Base-by-base conservation (phyloP, 2,888 invertebrate genomes). In the Spilosoma lubricipeda region DNA sequence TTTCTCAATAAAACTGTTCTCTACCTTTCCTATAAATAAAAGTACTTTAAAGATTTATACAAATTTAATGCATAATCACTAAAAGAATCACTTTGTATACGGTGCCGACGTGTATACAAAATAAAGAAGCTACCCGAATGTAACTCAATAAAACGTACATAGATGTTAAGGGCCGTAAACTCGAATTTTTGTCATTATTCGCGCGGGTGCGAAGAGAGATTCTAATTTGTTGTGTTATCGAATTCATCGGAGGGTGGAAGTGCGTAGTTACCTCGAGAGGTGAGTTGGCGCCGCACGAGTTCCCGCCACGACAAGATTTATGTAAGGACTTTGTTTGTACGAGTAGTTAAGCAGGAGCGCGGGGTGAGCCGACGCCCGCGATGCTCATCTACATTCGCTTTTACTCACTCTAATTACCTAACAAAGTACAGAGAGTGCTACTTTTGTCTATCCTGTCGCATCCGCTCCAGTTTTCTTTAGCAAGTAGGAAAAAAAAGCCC, bases 291-390 rank as follows among this genome's bases (percentile, higher is more conserved):
- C 91, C 92, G 88, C 87, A 87, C 88, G 91, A 92, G 91, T 91
- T 92, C 87, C 89, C 91, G 88, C 89, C 86, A 90, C 90, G 93
- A 93, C 92, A 95, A 95, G 95, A 96, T 96, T 95, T 95, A 95
- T 95, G 94, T 93, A 92, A 93, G 93, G 94, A 96, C 94, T 95
- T 95, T 95, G 93, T 95, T 95, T 95, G 93, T 92, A 93, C 90
- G 91, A 93, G 92, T 93, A 95, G 95, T 95, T 94, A 94, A 92
- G 91, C 90, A 90, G 89, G 87, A 88, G 83, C 82, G 88, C 85
- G 89, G 88, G 85, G 87, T 86, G 89, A 85, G 87, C 86, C 84
- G 82, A 85, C 85, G 87, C 86, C 85, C 87, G 84, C 76, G 74
- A 85, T 85, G 85, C 93, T 95, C 95, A 95, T 95, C 93, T 94